phyloP scores from a whole-genome alignment of 2,888 invertebrate genomes.

The Flabesymbios commensalis region DNA sequence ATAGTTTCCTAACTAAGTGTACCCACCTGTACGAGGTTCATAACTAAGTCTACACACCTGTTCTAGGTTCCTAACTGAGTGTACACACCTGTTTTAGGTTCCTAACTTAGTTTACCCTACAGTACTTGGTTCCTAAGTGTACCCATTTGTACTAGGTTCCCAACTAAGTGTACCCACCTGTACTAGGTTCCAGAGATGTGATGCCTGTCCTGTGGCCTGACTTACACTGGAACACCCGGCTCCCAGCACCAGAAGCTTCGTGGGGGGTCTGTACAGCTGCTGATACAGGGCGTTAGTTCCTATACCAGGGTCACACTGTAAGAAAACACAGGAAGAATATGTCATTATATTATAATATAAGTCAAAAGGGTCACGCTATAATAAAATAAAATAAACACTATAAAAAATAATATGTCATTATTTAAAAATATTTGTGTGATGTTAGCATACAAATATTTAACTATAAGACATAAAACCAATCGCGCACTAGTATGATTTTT shows the following conservation, averaged over 20 bases:
- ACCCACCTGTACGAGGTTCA: too few relatives aligned
- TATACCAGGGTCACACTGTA: slow-evolving; percentile 38
- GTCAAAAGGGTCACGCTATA: too few relatives aligned
- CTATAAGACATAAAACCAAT: too few relatives aligned
- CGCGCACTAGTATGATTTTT: too few relatives aligned
- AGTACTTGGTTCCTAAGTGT: background rate
- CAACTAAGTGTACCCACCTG: slow-evolving; percentile 38
- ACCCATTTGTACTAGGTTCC: background rate
- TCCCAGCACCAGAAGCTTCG: slow-evolving; percentile 41
- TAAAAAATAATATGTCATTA: too few relatives aligned
- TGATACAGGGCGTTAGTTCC: slow-evolving; percentile 40
- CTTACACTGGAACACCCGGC: slow-evolving; percentile 45
- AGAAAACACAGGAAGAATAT: background rate
- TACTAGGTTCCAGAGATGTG: slow-evolving; percentile 46
- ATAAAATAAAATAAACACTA: too few relatives aligned
- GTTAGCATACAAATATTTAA: too few relatives aligned
- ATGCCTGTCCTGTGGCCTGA: slow-evolving; percentile 43
- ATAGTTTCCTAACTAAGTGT: too few relatives aligned
- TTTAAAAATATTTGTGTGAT: too few relatives aligned
- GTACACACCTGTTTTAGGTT: background rate
- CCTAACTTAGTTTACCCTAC: background rate
- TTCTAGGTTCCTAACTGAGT: background rate
- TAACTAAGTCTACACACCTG: too few relatives aligned
- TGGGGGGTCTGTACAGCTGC: slow-evolving; percentile 35
- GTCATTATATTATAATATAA: too few relatives aligned